Evolutionary conservation across 2,797 vertebrate species (phyloP).

Genomic region (Silurus lanzhouensis): DNA sequence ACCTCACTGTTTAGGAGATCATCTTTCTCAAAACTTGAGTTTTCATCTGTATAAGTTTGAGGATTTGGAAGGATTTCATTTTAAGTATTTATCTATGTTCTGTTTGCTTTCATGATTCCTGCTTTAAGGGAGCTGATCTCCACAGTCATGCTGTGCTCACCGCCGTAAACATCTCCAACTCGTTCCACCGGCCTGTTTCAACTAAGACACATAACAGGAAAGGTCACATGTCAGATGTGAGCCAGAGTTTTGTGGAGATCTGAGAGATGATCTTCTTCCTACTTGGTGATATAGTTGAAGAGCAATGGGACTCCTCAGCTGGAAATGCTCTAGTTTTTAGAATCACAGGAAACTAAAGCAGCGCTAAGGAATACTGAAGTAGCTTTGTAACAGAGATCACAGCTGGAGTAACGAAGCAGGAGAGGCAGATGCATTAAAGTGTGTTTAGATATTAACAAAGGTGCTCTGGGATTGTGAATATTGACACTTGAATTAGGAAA

Average conservation of each 20-base stretch:
- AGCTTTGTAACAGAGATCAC: not conserved
- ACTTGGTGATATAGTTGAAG: conserved; percentile 1
- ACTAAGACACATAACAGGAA: conserved; percentile 36
- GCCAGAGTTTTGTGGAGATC: not conserved
- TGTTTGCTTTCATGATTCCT: not conserved
- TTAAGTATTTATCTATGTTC: not conserved
- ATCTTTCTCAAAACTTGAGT: not conserved
- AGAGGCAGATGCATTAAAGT: conserved; percentile 8
- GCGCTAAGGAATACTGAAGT: conserved; percentile 22
- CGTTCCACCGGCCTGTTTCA: conserved; percentile 1
- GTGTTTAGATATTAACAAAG: not conserved
- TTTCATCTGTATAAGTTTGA: too few species aligned
- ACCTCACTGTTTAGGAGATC: not conserved
- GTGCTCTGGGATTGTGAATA: not conserved
- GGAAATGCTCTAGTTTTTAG: not conserved
- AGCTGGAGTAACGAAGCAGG: conserved; percentile 16
- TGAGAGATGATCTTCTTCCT: conserved; percentile 14
- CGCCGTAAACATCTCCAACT: not conserved
- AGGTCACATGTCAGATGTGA: conserved; percentile 46
- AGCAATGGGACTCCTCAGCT: conserved; percentile 11
- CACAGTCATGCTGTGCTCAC: not conserved
- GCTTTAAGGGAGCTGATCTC: not conserved
- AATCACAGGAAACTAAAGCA: not conserved
- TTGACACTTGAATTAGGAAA: not conserved
- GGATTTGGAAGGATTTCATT: not conserved